Conservation (phyloP, 2,888 invertebrate genomes). For the Drosophila affinis region DNA sequence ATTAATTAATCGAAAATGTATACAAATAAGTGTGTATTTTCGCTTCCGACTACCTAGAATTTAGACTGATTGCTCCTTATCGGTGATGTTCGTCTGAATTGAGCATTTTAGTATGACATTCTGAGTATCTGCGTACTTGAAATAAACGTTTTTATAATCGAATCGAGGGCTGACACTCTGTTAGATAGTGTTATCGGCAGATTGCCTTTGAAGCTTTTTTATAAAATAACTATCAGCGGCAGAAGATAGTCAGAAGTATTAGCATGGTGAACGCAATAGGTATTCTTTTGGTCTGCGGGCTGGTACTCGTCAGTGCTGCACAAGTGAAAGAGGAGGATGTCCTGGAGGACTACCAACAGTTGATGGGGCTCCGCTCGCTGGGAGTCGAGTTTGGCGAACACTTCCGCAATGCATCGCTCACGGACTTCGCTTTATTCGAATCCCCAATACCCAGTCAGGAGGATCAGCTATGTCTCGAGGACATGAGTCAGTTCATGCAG, state of each 20-base stretch:
- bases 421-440: constrained; percentile 5
- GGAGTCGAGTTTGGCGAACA: constrained; percentile 13
- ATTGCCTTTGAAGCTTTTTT: background rate
- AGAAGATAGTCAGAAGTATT: too few relatives aligned
- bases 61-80: background rate
- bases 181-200: constrained; percentile 11
- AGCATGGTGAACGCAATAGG: constrained; percentile 10
- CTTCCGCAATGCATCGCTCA: constrained; percentile 11
- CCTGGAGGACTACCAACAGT: background rate
- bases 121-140: background rate
- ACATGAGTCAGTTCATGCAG: constrained; percentile 27
- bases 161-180: constrained; percentile 1
- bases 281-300: constrained; percentile 9
- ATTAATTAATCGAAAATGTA: background rate
- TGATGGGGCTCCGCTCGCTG: background rate
- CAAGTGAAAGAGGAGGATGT: background rate
- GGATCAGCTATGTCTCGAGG: constrained; percentile 43
- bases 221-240: constrained; percentile 11
- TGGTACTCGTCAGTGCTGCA: background rate
- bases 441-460: background rate
- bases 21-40: background rate
- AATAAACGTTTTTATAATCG: background rate
- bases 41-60: background rate
- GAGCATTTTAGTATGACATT: background rate
- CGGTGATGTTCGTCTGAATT: background rate